Conservation (phyloP, 2,888 invertebrate species). For the Hirtodrosophila alboralis region DNA sequence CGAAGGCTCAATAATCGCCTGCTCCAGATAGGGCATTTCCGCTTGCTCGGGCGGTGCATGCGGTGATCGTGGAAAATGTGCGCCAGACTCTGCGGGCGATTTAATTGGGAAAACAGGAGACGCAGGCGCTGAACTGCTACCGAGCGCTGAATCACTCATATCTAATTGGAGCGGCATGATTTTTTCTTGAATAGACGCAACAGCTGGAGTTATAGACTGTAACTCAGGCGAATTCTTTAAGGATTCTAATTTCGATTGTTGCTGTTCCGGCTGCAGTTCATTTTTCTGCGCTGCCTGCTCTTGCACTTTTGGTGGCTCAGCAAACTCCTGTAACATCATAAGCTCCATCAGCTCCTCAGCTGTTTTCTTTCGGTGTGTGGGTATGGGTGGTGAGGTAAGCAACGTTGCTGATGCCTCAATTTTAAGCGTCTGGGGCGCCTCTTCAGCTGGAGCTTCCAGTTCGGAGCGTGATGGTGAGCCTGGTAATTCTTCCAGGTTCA, state of each 20-base stretch:
- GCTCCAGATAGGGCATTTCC: constrained; percentile 65
- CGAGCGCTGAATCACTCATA: constrained; percentile 20
- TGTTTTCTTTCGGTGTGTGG: constrained; percentile 60
- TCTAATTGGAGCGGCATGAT: constrained; percentile 43
- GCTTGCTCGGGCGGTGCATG: constrained; percentile 45
- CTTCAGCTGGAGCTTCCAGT: no score
- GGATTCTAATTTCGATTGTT: no score
- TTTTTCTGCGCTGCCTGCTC: background rate
- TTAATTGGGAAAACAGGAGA: constrained; percentile 74
- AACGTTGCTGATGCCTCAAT: background rate
- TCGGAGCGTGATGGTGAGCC: no score
- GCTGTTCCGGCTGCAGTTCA: background rate
- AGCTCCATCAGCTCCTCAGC: constrained; percentile 39
- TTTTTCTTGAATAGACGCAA: constrained; percentile 19
- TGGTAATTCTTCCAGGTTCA: no score
- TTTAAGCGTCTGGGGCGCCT: background rate
- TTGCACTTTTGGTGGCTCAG: background rate
- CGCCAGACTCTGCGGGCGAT: constrained; percentile 23
- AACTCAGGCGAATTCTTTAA: background rate
- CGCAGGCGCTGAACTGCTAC: constrained; percentile 33
- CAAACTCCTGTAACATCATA: constrained; percentile 17
- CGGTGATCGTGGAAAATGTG: constrained; percentile 74
- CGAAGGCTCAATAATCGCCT: constrained; percentile 52
- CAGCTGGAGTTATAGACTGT: constrained; percentile 1
- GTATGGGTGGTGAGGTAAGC: constrained; percentile 55